Percentiles rank a stretch among this genome's conserved stretches.
These are phyloP conservation scores for Gephyroberyx darwinii DNA, from an alignment of 2,797 vertebrate genomes.

Conservation along the genomic window DNA sequence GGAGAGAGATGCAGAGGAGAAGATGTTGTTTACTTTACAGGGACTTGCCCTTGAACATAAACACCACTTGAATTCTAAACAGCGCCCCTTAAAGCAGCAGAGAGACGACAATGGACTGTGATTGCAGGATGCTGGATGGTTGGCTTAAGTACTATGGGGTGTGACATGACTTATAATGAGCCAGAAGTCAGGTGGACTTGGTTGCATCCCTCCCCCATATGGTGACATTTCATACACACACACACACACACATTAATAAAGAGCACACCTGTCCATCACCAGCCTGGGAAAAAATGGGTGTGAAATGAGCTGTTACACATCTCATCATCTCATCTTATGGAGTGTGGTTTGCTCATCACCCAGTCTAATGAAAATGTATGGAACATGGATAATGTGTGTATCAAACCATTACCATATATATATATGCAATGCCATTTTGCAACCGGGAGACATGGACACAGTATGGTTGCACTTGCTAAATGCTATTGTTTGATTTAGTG, in stretches of 20 bases:
- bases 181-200: constrained; percentile 20
- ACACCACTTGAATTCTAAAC: constrained; percentile 49
- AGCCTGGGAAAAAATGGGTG: constrained; percentile 9
- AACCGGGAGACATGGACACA: not conserved
- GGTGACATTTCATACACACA: not conserved
- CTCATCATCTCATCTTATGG: constrained; percentile 3
- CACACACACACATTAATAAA: constrained; percentile 6
- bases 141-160: constrained; percentile 20
- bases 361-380: constrained; percentile 41
- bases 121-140: constrained; percentile 31
- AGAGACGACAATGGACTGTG: constrained; percentile 52
- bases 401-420: not conserved
- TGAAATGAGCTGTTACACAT: constrained; percentile 33
- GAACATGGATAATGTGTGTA: not conserved
- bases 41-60: constrained; percentile 64
- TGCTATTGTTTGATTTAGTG: not conserved
- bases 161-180: constrained; percentile 64
- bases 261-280: not conserved
- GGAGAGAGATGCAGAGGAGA: not conserved
- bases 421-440: not conserved
- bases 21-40: constrained; percentile 39
- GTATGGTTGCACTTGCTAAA: not conserved
- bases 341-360: not conserved
- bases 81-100: constrained; percentile 30
- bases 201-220: not conserved